Conservation (phyloP, 1,140 invertebrate genomes). For the Battus philenor region DNA sequence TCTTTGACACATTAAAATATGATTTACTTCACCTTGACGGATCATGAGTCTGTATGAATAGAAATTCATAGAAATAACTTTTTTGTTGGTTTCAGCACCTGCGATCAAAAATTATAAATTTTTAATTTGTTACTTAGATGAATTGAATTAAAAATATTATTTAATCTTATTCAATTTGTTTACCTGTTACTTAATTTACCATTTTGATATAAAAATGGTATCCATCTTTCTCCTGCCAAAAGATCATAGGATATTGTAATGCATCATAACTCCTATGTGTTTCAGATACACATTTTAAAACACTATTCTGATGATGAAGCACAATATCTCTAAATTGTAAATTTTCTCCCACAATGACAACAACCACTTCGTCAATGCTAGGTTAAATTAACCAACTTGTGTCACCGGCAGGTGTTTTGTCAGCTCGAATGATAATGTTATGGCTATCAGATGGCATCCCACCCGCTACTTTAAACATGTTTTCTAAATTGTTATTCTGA, state of each 20-base stretch:
- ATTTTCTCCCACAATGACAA: slow-evolving; percentile 61
- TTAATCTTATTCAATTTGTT: slow-evolving; percentile 1
- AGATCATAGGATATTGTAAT: slow-evolving; percentile 67
- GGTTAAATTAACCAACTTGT: not conserved
- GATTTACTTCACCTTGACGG: slow-evolving; percentile 43
- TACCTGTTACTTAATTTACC: slow-evolving; percentile 32
- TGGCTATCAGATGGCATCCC: slow-evolving; percentile 38
- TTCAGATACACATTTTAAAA: slow-evolving; percentile 42
- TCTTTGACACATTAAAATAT: slow-evolving; percentile 41
- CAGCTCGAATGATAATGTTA: slow-evolving; percentile 41
- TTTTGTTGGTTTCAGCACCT: slow-evolving; percentile 27
- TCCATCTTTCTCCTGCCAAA: slow-evolving; percentile 61
- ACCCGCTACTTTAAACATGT: slow-evolving; percentile 55
- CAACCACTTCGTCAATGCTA: slow-evolving; percentile 51
- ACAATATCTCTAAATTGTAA: slow-evolving; percentile 43
- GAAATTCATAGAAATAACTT: slow-evolving; percentile 37
- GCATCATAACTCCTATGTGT: slow-evolving; percentile 58
- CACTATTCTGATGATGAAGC: slow-evolving; percentile 35
- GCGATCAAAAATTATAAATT: slow-evolving; percentile 15
- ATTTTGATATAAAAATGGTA: slow-evolving; percentile 40
- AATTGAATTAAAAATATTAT: too few species aligned
- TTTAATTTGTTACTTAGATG: not conserved
- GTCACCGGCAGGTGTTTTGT: slow-evolving; percentile 18
- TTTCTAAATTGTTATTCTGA: too few species aligned
- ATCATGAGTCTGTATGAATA: slow-evolving; percentile 42